A percentile compares a stretch with the other conserved stretches of the same genome.
These are phyloP conservation scores for Dendropsophus ebraccatus DNA, from an alignment of 2,113 vertebrate species.

Conservation along the genomic window DNA sequence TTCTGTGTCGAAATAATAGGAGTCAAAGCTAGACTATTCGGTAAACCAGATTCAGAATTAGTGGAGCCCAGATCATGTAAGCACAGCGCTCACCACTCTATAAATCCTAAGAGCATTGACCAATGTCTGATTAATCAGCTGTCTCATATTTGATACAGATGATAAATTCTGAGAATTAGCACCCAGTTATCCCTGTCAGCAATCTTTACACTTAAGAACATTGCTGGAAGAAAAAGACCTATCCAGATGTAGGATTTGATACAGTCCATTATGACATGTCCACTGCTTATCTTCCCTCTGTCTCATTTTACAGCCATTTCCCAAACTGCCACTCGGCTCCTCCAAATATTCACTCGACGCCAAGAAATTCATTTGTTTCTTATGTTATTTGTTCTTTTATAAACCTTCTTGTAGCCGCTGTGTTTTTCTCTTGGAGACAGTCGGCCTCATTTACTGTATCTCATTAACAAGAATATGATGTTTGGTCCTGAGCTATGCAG, in stretches of 20 bases:
- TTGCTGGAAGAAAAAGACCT: slow-evolving; percentile 31
- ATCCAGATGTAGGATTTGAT: slow-evolving; percentile 52
- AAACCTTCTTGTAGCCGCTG: neutral
- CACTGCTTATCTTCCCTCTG: slow-evolving; percentile 39
- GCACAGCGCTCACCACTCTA: neutral
- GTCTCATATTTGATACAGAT: slow-evolving; percentile 46
- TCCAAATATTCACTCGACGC: neutral
- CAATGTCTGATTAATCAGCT: slow-evolving; percentile 33
- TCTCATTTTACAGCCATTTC: slow-evolving; percentile 46
- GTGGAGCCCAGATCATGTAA: neutral
- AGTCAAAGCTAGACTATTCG: neutral
- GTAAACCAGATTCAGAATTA: neutral
- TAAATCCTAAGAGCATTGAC: neutral
- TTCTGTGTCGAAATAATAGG: neutral
- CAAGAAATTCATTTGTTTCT: slow-evolving; percentile 26
- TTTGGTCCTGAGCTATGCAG: slow-evolving; percentile 43
- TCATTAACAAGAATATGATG: slow-evolving; percentile 47
- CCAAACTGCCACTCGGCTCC: neutral
- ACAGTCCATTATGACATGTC: slow-evolving; percentile 47
- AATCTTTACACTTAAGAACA: slow-evolving; percentile 22
- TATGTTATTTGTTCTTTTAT: slow-evolving; percentile 18
- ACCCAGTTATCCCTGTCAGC: slow-evolving; percentile 32
- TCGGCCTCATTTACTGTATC: slow-evolving; percentile 50
- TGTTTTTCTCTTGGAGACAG: slow-evolving; percentile 33
- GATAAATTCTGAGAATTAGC: slow-evolving; percentile 35